Base-by-base conservation (phyloP, 2,888 invertebrate genomes). In the Lobophora halterata region DNA sequence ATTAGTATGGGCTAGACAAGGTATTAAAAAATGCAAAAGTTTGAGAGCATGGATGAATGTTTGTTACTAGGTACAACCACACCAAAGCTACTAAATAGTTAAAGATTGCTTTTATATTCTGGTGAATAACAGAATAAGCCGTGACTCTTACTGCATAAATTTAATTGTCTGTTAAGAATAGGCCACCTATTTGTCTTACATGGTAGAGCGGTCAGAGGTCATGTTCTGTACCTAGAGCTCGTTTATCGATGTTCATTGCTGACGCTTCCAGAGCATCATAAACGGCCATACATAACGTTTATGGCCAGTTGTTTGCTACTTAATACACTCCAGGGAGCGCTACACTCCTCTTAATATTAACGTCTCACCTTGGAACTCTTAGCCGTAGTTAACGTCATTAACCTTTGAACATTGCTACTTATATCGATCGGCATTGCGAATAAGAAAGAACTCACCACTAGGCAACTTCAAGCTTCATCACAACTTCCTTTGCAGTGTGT, bases 351-450 rank as follows among this genome's bases (percentile, higher is more conserved):
- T 55, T 29, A 59, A 58, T 61, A 62, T 54, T 55, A 57, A 61
- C 47, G 39, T 49, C 46, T 62, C 56, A 63, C 65, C 68, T 63
- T 68, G 66, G 60, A 64, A 64, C 56, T 49, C 62, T 65, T 51
- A 57, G 52, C 46, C 44, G 56, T 59, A 54, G 65, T 67, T 71
- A 66, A 62, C 61, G 49, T 59, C 59, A 61, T 75, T 71, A 70
- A 67, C 70, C 68, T 70, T 64, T 65, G 59, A 50, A 45, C 63
- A 53, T 53, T 55, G 55, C 44, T 56, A 54, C 52, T 56, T 51
- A 42, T 51, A 59, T 62, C 59, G 55, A 63, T 63, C 54, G 50
- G 39, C 46, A 55, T 54, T 49, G 36, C 31, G 47, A 47, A 45
- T 41, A 29, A 43, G 27, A 42, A n/a, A 25, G 17, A 35, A 46